Percentiles rank a stretch among this genome's conserved stretches.
Evolutionary conservation across 1,140 invertebrate genomes (phyloP).

Genomic region (Ceratina australensis): DNA sequence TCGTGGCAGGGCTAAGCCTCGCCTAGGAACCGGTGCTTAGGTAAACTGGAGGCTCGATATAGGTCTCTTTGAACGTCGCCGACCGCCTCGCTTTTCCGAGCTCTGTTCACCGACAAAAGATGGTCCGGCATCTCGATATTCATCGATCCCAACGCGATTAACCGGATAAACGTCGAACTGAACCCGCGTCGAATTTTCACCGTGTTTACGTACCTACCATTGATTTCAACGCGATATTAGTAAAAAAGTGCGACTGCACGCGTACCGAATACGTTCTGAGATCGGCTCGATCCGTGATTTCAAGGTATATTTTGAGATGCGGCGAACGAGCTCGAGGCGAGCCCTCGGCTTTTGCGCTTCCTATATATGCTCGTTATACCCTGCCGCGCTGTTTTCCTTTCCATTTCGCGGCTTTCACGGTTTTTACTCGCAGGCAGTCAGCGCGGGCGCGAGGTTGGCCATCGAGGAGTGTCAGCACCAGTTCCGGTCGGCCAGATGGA

Average conservation of each 20-base stretch:
- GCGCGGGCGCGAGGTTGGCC: slow-evolving; percentile 88
- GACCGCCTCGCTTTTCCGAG: slow-evolving; percentile 52
- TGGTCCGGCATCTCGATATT: slow-evolving; percentile 62
- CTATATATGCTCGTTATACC: no score
- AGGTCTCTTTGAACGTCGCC: slow-evolving; percentile 62
- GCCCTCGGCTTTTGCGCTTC: no score
- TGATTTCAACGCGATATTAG: no score
- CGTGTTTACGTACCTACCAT: no score
- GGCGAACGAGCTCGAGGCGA: no score
- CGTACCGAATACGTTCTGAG: no score
- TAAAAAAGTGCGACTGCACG: no score
- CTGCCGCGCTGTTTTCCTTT: no score
- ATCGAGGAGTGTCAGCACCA: slow-evolving; percentile 95
- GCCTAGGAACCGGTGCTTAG: slow-evolving; percentile 62
- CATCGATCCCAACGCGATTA: slow-evolving; percentile 60
- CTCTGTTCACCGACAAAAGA: slow-evolving; percentile 57
- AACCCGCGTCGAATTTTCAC: background rate
- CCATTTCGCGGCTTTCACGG: no score
- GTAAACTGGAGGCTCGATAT: slow-evolving; percentile 57
- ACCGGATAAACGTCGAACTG: slow-evolving; percentile 14
- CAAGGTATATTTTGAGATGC: no score
- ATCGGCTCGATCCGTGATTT: no score
- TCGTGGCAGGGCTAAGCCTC: slow-evolving; percentile 19
- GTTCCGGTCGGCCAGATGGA: slow-evolving; percentile 93
- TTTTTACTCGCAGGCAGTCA: slow-evolving; percentile 83